Conservation (phyloP, 2,888 invertebrate genomes). For the Branchellion lobata region DNA sequence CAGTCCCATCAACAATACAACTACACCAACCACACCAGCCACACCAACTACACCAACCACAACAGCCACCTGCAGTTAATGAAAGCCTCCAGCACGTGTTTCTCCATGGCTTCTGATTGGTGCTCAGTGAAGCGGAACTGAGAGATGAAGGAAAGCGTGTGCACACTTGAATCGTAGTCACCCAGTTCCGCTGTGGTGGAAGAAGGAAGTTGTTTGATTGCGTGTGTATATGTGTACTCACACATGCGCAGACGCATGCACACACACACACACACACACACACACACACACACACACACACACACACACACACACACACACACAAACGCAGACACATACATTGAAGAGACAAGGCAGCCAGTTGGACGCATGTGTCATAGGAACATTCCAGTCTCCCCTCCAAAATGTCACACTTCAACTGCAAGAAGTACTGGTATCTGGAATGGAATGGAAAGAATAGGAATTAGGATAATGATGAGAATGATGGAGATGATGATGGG, state of each 20-base stretch:
- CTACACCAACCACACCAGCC: no score
- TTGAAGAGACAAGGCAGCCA: slow-evolving; percentile 87
- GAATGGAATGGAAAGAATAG: not conserved
- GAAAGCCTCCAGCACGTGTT: slow-evolving; percentile 79
- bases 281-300: slow-evolving; percentile 30
- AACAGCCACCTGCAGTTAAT: slow-evolving; percentile 66
- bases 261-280: slow-evolving; percentile 41
- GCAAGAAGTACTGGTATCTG: slow-evolving; percentile 91
- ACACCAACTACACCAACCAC: no score
- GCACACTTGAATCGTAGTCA: slow-evolving; percentile 79
- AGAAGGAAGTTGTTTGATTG: not conserved
- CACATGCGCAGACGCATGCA: slow-evolving; percentile 19
- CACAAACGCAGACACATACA: slow-evolving; percentile 68
- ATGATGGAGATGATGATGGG: not conserved
- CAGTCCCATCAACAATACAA: no score
- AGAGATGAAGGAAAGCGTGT: slow-evolving; percentile 93
- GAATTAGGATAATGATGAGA: not conserved
- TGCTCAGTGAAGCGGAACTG: slow-evolving; percentile 82
- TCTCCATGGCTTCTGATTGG: slow-evolving; percentile 30
- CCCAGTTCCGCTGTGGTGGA: slow-evolving; percentile 30
- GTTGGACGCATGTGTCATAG: slow-evolving; percentile 80
- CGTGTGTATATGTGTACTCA: slow-evolving; percentile 15
- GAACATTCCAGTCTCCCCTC: slow-evolving; percentile 86
- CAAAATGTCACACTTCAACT: slow-evolving; percentile 90
- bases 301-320: slow-evolving; percentile 25